phyloP scores from a whole-genome alignment of 53 echinoderm and acorn worm genomes.

The Echinarachnius parma region DNA sequence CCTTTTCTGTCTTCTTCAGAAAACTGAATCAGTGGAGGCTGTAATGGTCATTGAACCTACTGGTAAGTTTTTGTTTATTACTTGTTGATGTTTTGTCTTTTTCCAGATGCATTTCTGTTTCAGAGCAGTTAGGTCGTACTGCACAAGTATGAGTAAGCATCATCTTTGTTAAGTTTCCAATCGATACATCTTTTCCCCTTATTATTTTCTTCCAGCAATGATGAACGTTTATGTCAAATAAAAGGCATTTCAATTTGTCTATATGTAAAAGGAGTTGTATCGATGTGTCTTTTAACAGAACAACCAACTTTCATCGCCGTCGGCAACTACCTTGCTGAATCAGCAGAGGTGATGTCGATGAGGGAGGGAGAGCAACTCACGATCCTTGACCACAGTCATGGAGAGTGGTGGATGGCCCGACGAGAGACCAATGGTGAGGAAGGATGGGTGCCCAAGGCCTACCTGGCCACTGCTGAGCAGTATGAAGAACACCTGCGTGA shows the following conservation, averaged over 20 bases:
- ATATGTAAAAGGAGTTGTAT: no score
- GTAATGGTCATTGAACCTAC: conserved; percentile 51
- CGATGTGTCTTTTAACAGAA: no score
- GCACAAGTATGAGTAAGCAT: no score
- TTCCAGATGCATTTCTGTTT: no score
- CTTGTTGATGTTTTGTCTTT: no score
- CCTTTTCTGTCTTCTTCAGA: conserved; percentile 16
- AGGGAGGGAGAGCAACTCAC: conserved; percentile 86
- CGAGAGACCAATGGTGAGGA: conserved; percentile 81
- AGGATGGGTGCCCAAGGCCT: conserved; percentile 96
- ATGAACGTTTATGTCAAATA: no score
- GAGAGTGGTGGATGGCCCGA: conserved; percentile 94
- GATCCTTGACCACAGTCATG: conserved; percentile 77
- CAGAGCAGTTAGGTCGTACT: no score
- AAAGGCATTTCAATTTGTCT: no score
- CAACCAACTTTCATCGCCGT: conserved; percentile 67
- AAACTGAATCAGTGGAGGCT: conserved; percentile 53
- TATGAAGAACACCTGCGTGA: conserved; percentile 81
- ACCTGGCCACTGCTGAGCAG: conserved; percentile 81
- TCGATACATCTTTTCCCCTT: not conserved
- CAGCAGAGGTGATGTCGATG: conserved; percentile 95
- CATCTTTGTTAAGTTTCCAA: not conserved
- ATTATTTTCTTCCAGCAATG: no score
- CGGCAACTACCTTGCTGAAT: conserved; percentile 97
- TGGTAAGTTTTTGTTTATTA: conserved; percentile 53